Base-by-base conservation (phyloP, 2,113 vertebrate species). In the Agelaius phoeniceus region DNA sequence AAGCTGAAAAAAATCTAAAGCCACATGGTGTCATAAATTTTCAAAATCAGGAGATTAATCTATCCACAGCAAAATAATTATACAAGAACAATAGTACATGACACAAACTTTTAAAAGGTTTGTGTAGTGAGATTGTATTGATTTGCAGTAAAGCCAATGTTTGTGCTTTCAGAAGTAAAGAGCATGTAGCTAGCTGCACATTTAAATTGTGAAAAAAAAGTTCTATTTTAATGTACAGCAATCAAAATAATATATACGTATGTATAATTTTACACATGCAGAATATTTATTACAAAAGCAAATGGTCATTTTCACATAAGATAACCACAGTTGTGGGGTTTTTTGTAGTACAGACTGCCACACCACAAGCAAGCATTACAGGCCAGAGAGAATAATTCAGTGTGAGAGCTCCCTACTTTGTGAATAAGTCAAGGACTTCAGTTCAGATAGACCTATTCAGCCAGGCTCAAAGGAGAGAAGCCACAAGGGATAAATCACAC, bases 391-490 rank as follows among this genome's bases (percentile, higher is more conserved):
- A 92, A 71, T 81, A 75, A 94, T 84, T 84, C 69, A 61, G 0
- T 63, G 44, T 89, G 77, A 90, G 61, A 89, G 17, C 10, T 91
- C 41, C n/a, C 20, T 87, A 44, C 30, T 89, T 90, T 37, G 48
- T 72, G 66, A 72, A 71, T 89, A 95, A 87, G 94, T 84, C 73
- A 57, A 73, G 39, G 54, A 61, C 68, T 94, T 67, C 31, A 37
- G 43, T 77, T 94, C 75, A 89, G 39, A 84, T 33, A 81, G 44
- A 82, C 77, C 73, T 82, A 21, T 76, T 94, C 49, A 79, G 69
- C 30, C 44, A 84, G 31, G 48, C 69, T 89, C 61, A 84, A 77
- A 90, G 65, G 31, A 74, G 59, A 87, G 57, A 51, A 62, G 26
- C 33, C 61, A 75, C 46, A 63, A 75, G 65, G 52, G 61, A 89